These are phyloP conservation scores for Colinus virginianus DNA, from an alignment of 2,113 vertebrate genomes.

Conservation along the genomic window DNA sequence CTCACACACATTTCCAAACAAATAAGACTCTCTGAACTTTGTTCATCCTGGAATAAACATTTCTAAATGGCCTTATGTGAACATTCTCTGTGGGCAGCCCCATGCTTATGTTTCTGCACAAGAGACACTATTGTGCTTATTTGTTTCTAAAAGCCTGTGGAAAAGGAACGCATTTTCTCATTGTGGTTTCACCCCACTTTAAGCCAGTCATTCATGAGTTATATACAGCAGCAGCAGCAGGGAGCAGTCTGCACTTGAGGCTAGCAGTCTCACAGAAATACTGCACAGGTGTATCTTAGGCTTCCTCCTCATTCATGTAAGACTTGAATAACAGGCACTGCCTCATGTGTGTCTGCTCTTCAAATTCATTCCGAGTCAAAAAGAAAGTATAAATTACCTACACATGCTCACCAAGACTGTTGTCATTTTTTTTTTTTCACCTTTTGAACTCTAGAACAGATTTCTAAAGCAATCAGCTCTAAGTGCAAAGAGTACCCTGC, in stretches of 20 bases:
- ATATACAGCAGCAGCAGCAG: slow-evolving; percentile 55
- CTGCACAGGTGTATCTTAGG: not conserved
- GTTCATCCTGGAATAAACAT: not conserved
- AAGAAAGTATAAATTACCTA: slow-evolving; percentile 17
- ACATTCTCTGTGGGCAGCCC: not conserved
- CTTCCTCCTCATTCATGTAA: not conserved
- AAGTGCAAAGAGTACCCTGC: not conserved
- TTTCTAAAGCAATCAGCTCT: not conserved
- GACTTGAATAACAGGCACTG: not conserved
- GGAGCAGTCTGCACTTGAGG: slow-evolving; percentile 43
- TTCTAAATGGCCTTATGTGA: not conserved
- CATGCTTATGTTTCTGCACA: not conserved
- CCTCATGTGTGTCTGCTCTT: slow-evolving; percentile 20
- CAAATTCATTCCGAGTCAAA: slow-evolving; percentile 28
- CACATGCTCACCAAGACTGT: slow-evolving; percentile 16
- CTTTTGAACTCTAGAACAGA: slow-evolving; percentile 31
- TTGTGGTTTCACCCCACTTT: not conserved
- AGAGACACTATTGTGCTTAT: not conserved
- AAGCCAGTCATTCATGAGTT: not conserved
- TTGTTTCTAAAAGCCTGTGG: not conserved
- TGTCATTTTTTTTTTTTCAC: not conserved
- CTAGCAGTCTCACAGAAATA: slow-evolving; percentile 55
- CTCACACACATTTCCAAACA: not conserved
- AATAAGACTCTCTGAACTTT: not conserved
- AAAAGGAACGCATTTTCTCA: not conserved